Conservation (phyloP, 2,113 vertebrate genomes). For the Alosa alosa region DNA sequence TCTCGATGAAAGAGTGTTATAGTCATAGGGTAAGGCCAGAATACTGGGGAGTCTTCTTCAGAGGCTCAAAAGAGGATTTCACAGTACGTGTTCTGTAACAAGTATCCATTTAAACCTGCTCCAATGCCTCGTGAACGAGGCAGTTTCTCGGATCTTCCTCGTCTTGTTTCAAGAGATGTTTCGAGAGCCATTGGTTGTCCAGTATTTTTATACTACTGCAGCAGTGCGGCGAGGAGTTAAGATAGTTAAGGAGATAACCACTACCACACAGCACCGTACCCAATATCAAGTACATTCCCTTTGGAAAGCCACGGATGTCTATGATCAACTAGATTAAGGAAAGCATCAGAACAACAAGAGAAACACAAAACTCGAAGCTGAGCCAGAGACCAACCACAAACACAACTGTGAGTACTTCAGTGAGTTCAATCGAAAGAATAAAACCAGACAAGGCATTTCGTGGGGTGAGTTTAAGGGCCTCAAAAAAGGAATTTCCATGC, state of each 20-base stretch:
- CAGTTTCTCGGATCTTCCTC: neutral
- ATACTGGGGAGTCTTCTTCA: constrained; percentile 41
- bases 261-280: constrained; percentile 40
- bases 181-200: constrained; percentile 22
- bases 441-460: constrained; percentile 42
- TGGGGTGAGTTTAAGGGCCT: neutral
- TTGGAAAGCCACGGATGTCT: constrained; percentile 45
- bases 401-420: constrained; percentile 36
- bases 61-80: constrained; percentile 49
- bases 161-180: neutral
- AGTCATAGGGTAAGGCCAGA: constrained; percentile 39
- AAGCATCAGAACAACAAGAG: constrained; percentile 28
- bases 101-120: constrained; percentile 20
- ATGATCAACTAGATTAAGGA: constrained; percentile 22
- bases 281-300: constrained; percentile 48
- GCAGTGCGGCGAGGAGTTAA: constrained; percentile 15
- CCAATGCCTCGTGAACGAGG: neutral
- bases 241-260: constrained; percentile 18
- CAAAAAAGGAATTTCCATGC: neutral
- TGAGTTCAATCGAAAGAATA: constrained; percentile 41
- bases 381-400: constrained; percentile 38
- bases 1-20: constrained; percentile 28
- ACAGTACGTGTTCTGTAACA: constrained; percentile 54
- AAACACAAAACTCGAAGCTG: constrained; percentile 3
- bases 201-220: constrained; percentile 30